Conservation (phyloP, 2,113 vertebrate species). For the Lamprotornis superbus region DNA sequence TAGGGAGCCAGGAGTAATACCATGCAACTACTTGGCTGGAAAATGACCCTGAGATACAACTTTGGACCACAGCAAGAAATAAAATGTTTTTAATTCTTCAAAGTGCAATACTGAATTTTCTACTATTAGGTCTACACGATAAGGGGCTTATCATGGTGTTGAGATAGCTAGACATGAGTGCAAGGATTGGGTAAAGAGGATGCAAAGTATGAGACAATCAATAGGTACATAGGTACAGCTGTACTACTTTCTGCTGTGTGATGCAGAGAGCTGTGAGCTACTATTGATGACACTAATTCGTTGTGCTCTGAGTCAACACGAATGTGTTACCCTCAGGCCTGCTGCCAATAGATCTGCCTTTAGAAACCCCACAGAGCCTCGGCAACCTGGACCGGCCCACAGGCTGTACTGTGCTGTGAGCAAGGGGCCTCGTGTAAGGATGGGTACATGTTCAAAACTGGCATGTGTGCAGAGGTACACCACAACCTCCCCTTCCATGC, state of each 20-base stretch:
- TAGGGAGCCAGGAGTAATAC: not conserved
- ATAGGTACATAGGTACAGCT: not conserved
- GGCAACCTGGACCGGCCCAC: not conserved
- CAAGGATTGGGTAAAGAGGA: not conserved
- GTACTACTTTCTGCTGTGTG: not conserved
- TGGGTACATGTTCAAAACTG: not conserved
- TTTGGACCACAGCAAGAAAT: not conserved
- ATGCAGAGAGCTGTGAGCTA: not conserved
- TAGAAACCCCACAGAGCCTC: not conserved
- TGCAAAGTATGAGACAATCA: not conserved
- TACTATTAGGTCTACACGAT: not conserved
- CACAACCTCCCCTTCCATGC: not conserved
- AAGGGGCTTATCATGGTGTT: not conserved
- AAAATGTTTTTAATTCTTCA: not conserved
- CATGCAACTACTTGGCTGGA: not conserved
- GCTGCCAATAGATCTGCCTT: not conserved
- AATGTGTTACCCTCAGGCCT: not conserved
- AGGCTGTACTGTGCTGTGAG: not conserved
- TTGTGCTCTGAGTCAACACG: not conserved
- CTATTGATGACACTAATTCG: not conserved
- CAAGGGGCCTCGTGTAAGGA: rapidly evolving
- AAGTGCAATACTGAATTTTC: not conserved
- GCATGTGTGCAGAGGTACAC: not conserved
- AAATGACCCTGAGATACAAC: not conserved
- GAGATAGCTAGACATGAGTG: not conserved